Conservation (phyloP, 2,888 invertebrate species). For the Drosophila mimica region DNA sequence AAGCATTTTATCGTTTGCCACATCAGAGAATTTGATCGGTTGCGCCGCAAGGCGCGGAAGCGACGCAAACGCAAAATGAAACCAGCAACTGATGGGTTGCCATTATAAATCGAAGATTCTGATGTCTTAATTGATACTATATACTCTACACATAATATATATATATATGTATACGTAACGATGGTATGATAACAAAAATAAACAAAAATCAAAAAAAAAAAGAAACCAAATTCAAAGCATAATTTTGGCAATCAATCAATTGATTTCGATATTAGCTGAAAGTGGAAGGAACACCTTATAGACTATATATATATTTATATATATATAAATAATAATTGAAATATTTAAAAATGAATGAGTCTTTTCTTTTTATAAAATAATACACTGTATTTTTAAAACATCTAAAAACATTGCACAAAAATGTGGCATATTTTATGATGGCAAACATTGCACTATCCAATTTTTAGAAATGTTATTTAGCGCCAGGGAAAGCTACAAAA, state of each 20-base stretch:
- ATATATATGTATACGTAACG: not conserved
- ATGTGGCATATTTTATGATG: not conserved
- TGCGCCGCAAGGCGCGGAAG: constrained; percentile 77
- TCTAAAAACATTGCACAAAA: not conserved
- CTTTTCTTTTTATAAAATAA: no score
- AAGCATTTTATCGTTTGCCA: constrained; percentile 77
- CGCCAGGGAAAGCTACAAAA: not conserved
- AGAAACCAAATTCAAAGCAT: not conserved
- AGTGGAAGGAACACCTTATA: no score
- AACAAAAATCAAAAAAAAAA: not conserved
- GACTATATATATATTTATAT: no score
- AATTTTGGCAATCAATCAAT: no score
- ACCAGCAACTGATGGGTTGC: constrained; percentile 3
- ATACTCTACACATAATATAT: not conserved
- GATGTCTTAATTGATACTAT: not conserved
- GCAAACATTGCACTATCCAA: not conserved
- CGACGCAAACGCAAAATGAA: constrained; percentile 61
- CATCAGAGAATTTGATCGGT: constrained; percentile 74
- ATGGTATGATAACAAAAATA: not conserved
- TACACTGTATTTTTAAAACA: not conserved
- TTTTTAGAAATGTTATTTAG: not conserved
- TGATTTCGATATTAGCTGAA: no score
- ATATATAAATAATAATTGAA: no score
- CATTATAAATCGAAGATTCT: not conserved
- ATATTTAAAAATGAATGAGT: no score